Conservation (phyloP, 2,113 vertebrate genomes). For the Corydoras maculifer region DNA sequence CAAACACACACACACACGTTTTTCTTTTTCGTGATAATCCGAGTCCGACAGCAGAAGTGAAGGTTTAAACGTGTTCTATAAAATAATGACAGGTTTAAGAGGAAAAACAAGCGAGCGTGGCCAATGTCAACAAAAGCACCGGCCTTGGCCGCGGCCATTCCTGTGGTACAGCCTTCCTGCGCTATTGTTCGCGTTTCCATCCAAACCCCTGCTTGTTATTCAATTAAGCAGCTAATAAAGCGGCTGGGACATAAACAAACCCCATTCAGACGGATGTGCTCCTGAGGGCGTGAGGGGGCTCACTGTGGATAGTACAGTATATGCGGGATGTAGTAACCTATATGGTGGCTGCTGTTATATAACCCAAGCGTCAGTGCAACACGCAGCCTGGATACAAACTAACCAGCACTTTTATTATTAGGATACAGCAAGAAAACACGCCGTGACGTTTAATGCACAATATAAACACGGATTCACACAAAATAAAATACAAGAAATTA, state of each 20-base stretch:
- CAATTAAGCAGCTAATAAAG: slow-evolving; percentile 16
- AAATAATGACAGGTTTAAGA: slow-evolving; percentile 11
- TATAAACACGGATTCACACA: too few species aligned
- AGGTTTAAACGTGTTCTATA: not conserved
- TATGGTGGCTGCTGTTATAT: not conserved
- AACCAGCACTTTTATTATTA: too few species aligned
- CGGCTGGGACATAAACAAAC: slow-evolving; percentile 47
- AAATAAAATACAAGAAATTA: too few species aligned
- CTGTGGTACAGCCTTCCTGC: slow-evolving; percentile 17
- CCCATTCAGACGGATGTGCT: slow-evolving; percentile 47
- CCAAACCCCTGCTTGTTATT: not conserved
- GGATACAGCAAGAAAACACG: too few species aligned
- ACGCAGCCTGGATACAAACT: too few species aligned
- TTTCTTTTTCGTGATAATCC: not conserved
- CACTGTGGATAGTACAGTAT: not conserved
- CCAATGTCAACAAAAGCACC: slow-evolving; percentile 66
- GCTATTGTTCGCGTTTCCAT: slow-evolving; percentile 23
- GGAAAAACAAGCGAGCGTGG: slow-evolving; percentile 36
- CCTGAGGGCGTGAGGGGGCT: slow-evolving; percentile 16
- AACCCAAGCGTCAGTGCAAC: too few species aligned
- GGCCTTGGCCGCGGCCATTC: slow-evolving; percentile 46
- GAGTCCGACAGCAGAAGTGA: not conserved
- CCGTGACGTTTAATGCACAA: too few species aligned
- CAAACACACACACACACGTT: not conserved
- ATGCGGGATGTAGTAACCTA: not conserved